A percentile compares a stretch with the other conserved stretches of the same genome.
phyloP scores from a whole-genome alignment of 2,797 vertebrate genomes.

The Sebastiscus tertius region DNA sequence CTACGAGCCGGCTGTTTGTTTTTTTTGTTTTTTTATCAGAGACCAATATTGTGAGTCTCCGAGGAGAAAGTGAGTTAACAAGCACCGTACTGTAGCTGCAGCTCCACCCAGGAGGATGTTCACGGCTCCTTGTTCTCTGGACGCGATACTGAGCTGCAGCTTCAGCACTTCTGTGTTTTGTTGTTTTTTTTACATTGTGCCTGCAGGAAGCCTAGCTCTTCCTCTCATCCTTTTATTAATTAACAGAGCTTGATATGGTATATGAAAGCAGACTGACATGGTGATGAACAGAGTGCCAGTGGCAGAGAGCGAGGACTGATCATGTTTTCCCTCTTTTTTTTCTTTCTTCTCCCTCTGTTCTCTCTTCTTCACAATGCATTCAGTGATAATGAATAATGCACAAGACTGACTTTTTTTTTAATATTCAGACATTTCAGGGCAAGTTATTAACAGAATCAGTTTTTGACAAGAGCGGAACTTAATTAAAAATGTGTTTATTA shows the following conservation, averaged over 20 bases:
- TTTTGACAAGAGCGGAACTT: slow-evolving; percentile 75
- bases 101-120: slow-evolving; percentile 50
- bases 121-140: slow-evolving; percentile 36
- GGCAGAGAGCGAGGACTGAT: slow-evolving; percentile 45
- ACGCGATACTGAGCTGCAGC: slow-evolving; percentile 22
- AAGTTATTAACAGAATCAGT: slow-evolving; percentile 71
- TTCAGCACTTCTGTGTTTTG: slow-evolving; percentile 8
- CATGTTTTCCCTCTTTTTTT: slow-evolving; percentile 15
- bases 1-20: neutral
- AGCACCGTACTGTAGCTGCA: slow-evolving; percentile 1
- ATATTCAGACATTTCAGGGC: slow-evolving; percentile 77
- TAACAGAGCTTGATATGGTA: slow-evolving; percentile 41
- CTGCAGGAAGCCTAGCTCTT: slow-evolving; percentile 28
- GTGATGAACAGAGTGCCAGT: slow-evolving; percentile 46
- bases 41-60: slow-evolving; percentile 4
- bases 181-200: neutral
- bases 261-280: slow-evolving; percentile 50
- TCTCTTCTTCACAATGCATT: slow-evolving; percentile 39
- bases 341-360: slow-evolving; percentile 20
- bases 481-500: slow-evolving; percentile 81
- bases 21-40: slow-evolving; percentile 7
- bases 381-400: slow-evolving; percentile 75
- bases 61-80: slow-evolving; percentile 30
- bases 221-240: slow-evolving; percentile 55
- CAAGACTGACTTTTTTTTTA: slow-evolving; percentile 53